Percentiles rank a stretch among this genome's conserved stretches.
Evolutionary conservation across 1,140 invertebrate species (phyloP).

Genomic region (Camponotus pennsylvanicus): DNA sequence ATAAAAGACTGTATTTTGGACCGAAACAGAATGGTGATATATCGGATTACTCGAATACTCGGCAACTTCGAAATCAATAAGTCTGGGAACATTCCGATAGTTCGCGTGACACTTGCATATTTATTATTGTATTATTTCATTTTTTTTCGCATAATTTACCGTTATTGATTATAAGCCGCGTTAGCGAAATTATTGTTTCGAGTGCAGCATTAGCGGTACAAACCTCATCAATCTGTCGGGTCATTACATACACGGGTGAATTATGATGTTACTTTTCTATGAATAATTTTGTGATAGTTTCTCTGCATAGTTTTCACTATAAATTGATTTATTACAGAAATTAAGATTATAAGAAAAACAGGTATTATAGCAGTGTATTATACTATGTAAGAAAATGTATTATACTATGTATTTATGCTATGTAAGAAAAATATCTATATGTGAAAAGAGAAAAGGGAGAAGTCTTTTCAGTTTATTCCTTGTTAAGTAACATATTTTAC

Average conservation of each 20-base stretch:
- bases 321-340: slow-evolving; percentile 6
- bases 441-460: no score
- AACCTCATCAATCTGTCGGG: slow-evolving; percentile 1
- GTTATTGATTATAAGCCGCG: background rate
- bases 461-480: slow-evolving; percentile 1
- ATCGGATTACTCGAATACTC: background rate
- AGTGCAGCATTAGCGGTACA: background rate
- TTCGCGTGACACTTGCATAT: background rate
- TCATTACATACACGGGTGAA: background rate
- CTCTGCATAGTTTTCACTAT: background rate
- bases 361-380: background rate
- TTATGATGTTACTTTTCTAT: background rate
- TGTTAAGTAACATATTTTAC: slow-evolving; percentile 22
- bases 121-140: background rate
- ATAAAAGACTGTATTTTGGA: background rate
- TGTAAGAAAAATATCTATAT: background rate
- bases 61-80: background rate
- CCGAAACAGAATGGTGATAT: background rate
- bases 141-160: background rate
- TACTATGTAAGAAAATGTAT: no score
- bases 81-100: slow-evolving; percentile 12
- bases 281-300: background rate
- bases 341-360: background rate
- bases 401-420: no score
- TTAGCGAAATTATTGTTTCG: slow-evolving; percentile 11